Evolutionary conservation across 2,888 invertebrate species (phyloP).

Genomic region (Acleris sparsana): DNA sequence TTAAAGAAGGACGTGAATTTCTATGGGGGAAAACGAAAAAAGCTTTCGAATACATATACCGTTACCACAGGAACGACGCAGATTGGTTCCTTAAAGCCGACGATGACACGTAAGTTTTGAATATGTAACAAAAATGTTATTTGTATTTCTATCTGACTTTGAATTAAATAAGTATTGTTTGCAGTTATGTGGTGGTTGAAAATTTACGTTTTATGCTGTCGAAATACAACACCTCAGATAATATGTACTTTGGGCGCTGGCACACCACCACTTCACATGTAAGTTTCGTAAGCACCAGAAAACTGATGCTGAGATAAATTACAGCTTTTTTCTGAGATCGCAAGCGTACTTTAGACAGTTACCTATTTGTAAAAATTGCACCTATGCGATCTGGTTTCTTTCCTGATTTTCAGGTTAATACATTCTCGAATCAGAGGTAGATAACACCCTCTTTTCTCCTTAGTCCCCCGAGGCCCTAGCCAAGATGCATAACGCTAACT

Average conservation of each 20-base stretch:
- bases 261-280: constrained; percentile 90
- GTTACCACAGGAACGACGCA: constrained; percentile 91
- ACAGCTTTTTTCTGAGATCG: no score
- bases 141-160: no score
- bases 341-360: no score
- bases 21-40: constrained; percentile 99
- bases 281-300: constrained; percentile 7
- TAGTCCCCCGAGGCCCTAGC: no score
- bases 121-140: neutral
- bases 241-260: constrained; percentile 94
- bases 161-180: constrained; percentile 44
- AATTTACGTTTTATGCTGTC: constrained; percentile 96
- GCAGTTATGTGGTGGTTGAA: constrained; percentile 95
- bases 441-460: no score
- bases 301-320: no score
- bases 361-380: no score
- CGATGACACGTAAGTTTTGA: constrained; percentile 92
- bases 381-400: no score
- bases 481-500: no score
- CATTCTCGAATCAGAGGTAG: no score
- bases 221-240: constrained; percentile 87
- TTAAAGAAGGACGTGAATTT: constrained; percentile 94
- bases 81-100: constrained; percentile 99
- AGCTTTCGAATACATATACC: constrained; percentile 94
- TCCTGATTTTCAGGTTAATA: no score